A percentile compares a stretch with the other conserved stretches of the same genome.
phyloP scores from a whole-genome alignment of 1,140 invertebrate species.

The Neodiprion pinetum region DNA sequence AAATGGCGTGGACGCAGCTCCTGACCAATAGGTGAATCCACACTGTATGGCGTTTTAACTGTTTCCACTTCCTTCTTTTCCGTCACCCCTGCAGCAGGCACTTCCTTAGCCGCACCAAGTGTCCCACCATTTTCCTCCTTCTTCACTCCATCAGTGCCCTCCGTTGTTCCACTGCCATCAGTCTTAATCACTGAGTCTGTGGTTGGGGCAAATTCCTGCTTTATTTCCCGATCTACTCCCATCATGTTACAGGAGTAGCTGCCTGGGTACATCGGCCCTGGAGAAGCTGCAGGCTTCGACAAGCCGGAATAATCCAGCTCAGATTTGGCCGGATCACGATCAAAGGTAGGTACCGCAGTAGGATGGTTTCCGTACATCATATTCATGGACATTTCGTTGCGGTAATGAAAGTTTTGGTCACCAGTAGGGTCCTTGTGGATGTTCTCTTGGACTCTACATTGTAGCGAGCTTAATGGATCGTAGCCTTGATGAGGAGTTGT shows the following conservation, averaged over 20 bases:
- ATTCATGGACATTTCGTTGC: slow-evolving; percentile 37
- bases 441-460: background rate
- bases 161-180: slow-evolving; percentile 37
- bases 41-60: slow-evolving; percentile 49
- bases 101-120: slow-evolving; percentile 44
- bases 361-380: slow-evolving; percentile 37
- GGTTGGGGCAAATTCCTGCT: slow-evolving; percentile 37
- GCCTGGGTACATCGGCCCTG: slow-evolving; percentile 30
- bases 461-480: slow-evolving; percentile 22
- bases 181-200: slow-evolving; percentile 42
- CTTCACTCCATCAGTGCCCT: slow-evolving; percentile 33
- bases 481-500: slow-evolving; percentile 43
- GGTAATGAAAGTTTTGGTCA: slow-evolving; percentile 37
- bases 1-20: slow-evolving; percentile 77
- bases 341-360: slow-evolving; percentile 21
- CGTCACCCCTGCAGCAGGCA: slow-evolving; percentile 66
- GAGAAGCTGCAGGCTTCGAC: slow-evolving; percentile 21
- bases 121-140: slow-evolving; percentile 55
- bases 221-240: slow-evolving; percentile 33
- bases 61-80: slow-evolving; percentile 56
- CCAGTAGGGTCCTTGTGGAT: slow-evolving; percentile 32
- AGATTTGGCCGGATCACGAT: slow-evolving; percentile 40
- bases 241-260: slow-evolving; percentile 21
- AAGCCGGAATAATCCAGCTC: slow-evolving; percentile 40
- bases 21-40: slow-evolving; percentile 50